A percentile compares a stretch with the other conserved stretches of the same genome.
Conservation (phyloP, 2,797 vertebrate species). For the Glyptemys insculpta region DNA sequence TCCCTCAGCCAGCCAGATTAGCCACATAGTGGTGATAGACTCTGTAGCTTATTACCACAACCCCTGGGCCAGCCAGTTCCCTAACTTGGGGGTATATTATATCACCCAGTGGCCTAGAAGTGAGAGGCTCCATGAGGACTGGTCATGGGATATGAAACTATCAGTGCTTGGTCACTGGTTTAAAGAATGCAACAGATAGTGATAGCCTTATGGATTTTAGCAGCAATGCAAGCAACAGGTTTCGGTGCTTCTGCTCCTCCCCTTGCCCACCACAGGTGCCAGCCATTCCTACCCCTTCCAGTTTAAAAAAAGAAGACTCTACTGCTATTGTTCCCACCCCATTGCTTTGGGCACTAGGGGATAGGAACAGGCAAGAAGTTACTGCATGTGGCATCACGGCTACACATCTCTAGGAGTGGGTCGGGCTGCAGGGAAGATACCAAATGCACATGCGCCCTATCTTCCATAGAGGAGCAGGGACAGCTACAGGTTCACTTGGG, state of each 20-base stretch:
- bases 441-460: background rate
- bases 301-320: background rate
- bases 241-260: background rate
- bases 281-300: background rate
- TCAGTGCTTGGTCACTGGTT: background rate
- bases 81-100: background rate
- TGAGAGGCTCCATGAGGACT: background rate
- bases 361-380: background rate
- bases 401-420: no score
- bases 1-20: background rate
- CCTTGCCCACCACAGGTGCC: background rate
- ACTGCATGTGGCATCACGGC: no score
- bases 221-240: background rate
- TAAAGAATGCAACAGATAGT: background rate
- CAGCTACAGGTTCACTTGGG: background rate
- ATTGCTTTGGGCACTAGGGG: background rate
- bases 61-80: background rate
- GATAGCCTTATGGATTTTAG: background rate
- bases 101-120: background rate
- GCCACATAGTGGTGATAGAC: background rate
- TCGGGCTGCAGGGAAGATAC: background rate
- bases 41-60: background rate
- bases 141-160: background rate
- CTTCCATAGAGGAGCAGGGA: background rate
- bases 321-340: background rate